Percentiles rank a stretch among this genome's conserved stretches.
Evolutionary conservation across 2,113 vertebrate genomes (phyloP).

Genomic region (Canis aureus): DNA sequence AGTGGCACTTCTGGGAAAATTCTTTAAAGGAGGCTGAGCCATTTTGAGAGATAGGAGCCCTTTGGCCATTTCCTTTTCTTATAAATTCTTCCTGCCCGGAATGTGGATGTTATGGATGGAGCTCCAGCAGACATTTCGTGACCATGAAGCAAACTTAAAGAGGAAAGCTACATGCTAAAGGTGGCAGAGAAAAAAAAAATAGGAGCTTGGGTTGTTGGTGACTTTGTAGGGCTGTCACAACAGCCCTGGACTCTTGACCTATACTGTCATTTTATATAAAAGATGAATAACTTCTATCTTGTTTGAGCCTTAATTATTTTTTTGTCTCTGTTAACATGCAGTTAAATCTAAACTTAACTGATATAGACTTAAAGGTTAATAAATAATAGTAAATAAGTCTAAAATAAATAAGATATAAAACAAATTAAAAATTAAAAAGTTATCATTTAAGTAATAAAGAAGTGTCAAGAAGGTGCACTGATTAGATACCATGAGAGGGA

Average conservation of each 20-base stretch:
- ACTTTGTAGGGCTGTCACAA: neutral
- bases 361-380: neutral
- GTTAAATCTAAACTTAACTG: neutral
- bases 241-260: neutral
- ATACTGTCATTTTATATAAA: neutral
- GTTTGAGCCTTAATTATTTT: neutral
- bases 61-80: conserved; percentile 3
- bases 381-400: neutral
- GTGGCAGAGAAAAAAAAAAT: neutral
- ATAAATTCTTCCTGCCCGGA: neutral
- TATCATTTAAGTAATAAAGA: neutral
- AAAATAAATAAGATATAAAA: neutral
- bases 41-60: neutral
- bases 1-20: neutral
- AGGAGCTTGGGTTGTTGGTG: neutral
- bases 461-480: neutral
- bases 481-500: neutral
- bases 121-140: conserved; percentile 4
- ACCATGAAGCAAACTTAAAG: neutral
- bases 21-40: neutral
- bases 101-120: neutral
- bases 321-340: neutral
- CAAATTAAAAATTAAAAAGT: neutral
- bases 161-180: neutral
- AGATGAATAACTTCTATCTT: neutral